Base-by-base conservation (phyloP, 2,888 invertebrate species). In the Morpho achilles region DNA sequence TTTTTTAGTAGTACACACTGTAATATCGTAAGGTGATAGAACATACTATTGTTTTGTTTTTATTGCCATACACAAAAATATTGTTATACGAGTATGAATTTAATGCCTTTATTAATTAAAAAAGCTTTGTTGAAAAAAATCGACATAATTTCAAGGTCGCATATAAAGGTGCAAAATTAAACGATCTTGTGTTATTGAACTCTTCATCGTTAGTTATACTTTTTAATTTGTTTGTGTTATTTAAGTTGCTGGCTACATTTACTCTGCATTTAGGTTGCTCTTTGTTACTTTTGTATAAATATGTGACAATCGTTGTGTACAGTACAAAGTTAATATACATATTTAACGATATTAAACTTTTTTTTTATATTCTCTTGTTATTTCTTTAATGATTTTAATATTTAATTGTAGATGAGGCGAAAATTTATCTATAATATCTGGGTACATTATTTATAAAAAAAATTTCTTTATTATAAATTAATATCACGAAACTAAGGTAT, bases 291-390 rank as follows among this genome's bases (percentile, higher is more conserved):
- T 54, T 22, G 53, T 54, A 23, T 54, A 48, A 47, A 53, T 40
- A 53, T 59, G 56, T 56, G 58, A 49, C 60, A 66, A 59, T 56
- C 57, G 59, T 42, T 58, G 62, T 62, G 63, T 62, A 64, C 59
- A 63, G 61, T 64, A 48, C 63, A 55, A 58, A 63, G 61, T 59
- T 71, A 68, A 72, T 84, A 81, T 82, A 82, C 73, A 80, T 81
- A 64, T 56, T 53, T 65, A 58, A 82, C 75, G 71, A 77, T 81
- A 87, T 87, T 86, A 85, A 86, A 82, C 72, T 79, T 79, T 75
- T 80, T 75, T 80, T 72, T 76, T 77, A 66, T 72, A 72, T 64
- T 74, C 69, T 71, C 64, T 68, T 69, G 73, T 74, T 75, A 71
- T 72, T 71, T 69, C 72, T 65, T 76, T 72, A 75, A 70, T 69